These are phyloP conservation scores for Potamilus streckersoni DNA, from an alignment of 1,140 invertebrate species.

Conservation along the genomic window DNA sequence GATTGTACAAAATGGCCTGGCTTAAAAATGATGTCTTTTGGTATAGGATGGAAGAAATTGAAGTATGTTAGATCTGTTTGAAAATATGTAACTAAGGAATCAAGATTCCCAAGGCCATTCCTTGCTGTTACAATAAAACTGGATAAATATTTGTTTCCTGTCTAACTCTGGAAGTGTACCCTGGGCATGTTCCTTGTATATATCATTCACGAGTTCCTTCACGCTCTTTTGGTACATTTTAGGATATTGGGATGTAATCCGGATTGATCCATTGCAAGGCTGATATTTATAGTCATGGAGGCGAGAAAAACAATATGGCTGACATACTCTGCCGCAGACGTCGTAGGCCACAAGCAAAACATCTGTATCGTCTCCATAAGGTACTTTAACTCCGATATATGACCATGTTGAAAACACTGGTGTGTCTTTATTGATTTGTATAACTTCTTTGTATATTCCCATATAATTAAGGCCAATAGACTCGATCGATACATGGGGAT, in stretches of 20 bases:
- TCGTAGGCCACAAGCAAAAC: conserved; percentile 51
- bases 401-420: conserved; percentile 45
- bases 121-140: conserved; percentile 18
- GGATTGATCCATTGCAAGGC: conserved; percentile 44
- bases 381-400: conserved; percentile 49
- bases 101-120: conserved; percentile 17
- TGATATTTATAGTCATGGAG: conserved; percentile 16
- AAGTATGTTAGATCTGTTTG: too few relatives aligned
- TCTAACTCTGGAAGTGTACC: conserved; percentile 4
- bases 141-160: conserved; percentile 10
- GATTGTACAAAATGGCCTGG: too few relatives aligned
- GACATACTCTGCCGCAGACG: conserved; percentile 54
- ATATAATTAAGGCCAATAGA: conserved; percentile 49
- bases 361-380: conserved; percentile 24
- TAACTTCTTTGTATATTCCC: conserved; percentile 54
- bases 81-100: not conserved
- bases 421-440: conserved; percentile 40
- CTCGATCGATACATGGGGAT: conserved; percentile 27
- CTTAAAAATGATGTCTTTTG: too few relatives aligned
- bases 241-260: conserved; percentile 27
- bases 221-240: conserved; percentile 2
- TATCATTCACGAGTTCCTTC: not conserved
- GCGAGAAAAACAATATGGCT: conserved; percentile 39
- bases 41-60: too few relatives aligned
- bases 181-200: conserved; percentile 4